Conservation (phyloP, 2,888 invertebrate species). For the Apeira syringaria region DNA sequence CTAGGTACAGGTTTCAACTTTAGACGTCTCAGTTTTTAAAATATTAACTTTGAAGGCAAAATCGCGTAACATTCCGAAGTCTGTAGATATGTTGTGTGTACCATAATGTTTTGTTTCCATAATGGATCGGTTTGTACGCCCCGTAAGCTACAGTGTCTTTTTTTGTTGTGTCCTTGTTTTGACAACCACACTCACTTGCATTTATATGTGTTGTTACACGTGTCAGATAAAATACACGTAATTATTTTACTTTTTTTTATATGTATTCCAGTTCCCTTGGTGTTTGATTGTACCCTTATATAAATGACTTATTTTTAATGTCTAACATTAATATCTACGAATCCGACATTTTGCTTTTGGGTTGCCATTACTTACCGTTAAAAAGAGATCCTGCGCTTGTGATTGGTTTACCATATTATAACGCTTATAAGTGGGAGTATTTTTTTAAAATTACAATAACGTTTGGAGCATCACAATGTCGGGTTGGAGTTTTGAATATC, state of each 20-base stretch:
- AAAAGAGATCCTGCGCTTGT: slow-evolving; percentile 60
- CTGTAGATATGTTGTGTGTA: too few relatives aligned
- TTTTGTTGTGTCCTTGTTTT: slow-evolving; percentile 44
- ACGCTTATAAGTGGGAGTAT: slow-evolving; percentile 58
- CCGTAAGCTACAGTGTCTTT: slow-evolving; percentile 68
- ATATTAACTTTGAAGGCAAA: too few relatives aligned
- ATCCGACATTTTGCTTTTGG: slow-evolving; percentile 78
- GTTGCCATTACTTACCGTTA: slow-evolving; percentile 68
- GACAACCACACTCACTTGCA: slow-evolving; percentile 82
- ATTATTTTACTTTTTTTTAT: slow-evolving; percentile 23
- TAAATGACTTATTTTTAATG: slow-evolving; percentile 24
- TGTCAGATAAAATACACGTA: slow-evolving; percentile 29
- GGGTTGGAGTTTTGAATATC: slow-evolving; percentile 56
- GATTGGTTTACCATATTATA: slow-evolving; percentile 81
- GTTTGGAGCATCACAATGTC: slow-evolving; percentile 54
- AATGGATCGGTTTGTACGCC: slow-evolving; percentile 8
- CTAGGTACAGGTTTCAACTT: too few relatives aligned
- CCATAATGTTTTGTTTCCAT: slow-evolving; percentile 36
- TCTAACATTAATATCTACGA: slow-evolving; percentile 48
- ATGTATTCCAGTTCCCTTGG: slow-evolving; percentile 35
- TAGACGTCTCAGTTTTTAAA: too few relatives aligned
- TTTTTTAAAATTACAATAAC: slow-evolving; percentile 26
- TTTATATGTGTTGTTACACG: slow-evolving; percentile 55
- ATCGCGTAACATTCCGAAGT: too few relatives aligned
- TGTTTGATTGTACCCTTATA: slow-evolving; percentile 32